These are phyloP conservation scores for Shinisaurus crocodilurus DNA, from an alignment of 2,113 vertebrate genomes.

Conservation along the genomic window DNA sequence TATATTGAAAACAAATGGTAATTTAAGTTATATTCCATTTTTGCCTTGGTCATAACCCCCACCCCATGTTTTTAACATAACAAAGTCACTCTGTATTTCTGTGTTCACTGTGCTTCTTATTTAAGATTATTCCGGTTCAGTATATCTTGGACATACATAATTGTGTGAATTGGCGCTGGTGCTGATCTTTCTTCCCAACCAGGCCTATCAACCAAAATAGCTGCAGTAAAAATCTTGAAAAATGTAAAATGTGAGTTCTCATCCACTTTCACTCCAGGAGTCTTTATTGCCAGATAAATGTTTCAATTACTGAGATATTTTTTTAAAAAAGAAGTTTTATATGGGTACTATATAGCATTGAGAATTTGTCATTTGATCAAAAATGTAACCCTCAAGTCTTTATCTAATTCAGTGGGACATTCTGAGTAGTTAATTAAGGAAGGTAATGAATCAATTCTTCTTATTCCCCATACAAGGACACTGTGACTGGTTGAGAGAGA, in stretches of 20 bases:
- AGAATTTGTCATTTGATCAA: slow-evolving; percentile 31
- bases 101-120: too few species aligned
- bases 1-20: too few species aligned
- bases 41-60: too few species aligned
- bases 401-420: slow-evolving; percentile 15
- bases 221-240: neutral
- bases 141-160: neutral
- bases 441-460: slow-evolving; percentile 36
- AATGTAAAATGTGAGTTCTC: neutral
- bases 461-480: slow-evolving; percentile 19
- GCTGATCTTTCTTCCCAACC: neutral
- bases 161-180: neutral
- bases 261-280: neutral
- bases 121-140: neutral
- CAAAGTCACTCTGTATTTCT: too few species aligned
- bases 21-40: too few species aligned
- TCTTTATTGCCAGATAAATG: neutral
- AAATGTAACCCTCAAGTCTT: neutral
- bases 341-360: neutral
- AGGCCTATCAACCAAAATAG: neutral
- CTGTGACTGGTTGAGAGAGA: neutral
- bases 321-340: neutral
- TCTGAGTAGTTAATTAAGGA: slow-evolving; percentile 32
- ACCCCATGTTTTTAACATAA: too few species aligned
- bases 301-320: neutral